Conservation (phyloP, 2,797 vertebrate genomes). For the Lindbergichthys nudifrons region DNA sequence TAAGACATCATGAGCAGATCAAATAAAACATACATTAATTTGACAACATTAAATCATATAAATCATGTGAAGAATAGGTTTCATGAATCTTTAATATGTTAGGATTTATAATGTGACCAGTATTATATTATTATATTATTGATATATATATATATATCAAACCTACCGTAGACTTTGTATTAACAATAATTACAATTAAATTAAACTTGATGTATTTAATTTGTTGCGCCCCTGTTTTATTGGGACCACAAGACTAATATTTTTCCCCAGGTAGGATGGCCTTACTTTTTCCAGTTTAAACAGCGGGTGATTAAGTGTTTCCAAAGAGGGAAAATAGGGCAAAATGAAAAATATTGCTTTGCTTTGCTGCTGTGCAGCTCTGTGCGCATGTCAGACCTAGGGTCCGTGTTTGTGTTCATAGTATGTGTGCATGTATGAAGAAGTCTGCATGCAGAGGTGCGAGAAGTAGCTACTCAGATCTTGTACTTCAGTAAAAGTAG, state of each 20-base stretch:
- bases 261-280: constrained; percentile 26
- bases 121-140: constrained; percentile 17
- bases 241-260: constrained; percentile 4
- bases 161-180: constrained; percentile 15
- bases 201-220: constrained; percentile 10
- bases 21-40: too few relatives aligned
- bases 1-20: too few relatives aligned
- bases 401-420: constrained; percentile 5
- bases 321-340: constrained; percentile 75
- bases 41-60: too few relatives aligned
- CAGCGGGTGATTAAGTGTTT: constrained; percentile 74
- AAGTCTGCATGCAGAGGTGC: too few relatives aligned
- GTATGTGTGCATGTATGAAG: background rate
- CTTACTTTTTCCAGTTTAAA: constrained; percentile 42
- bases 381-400: constrained; percentile 10
- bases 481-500: too few relatives aligned
- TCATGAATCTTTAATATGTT: background rate
- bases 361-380: constrained; percentile 60
- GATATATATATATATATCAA: background rate
- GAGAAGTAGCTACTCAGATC: too few relatives aligned
- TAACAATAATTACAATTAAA: constrained; percentile 44
- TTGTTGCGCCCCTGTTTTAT: constrained; percentile 23
- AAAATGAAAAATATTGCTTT: constrained; percentile 76
- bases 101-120: constrained; percentile 1
- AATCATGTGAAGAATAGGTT: too few relatives aligned